phyloP scores from a whole-genome alignment of 1,140 invertebrate species.

The Amyelois transitella region DNA sequence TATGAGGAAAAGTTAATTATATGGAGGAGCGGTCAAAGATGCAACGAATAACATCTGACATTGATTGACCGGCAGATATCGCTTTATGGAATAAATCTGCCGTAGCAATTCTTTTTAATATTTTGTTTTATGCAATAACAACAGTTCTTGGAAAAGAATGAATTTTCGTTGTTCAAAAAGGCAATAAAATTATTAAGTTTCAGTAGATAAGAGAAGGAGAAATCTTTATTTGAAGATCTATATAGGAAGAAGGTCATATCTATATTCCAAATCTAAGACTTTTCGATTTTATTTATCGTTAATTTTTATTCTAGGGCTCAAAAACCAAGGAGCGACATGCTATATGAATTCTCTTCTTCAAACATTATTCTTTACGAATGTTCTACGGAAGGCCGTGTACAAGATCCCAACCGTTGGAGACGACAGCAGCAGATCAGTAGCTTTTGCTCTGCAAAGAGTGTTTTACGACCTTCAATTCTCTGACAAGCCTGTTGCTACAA shows the following conservation, averaged over 20 bases:
- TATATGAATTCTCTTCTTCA: slow-evolving; percentile 99
- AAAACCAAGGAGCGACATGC: slow-evolving; percentile 99
- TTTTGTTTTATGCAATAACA: not conserved
- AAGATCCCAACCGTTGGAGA: slow-evolving; percentile 99
- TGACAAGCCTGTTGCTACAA: slow-evolving; percentile 98
- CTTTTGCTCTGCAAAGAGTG: slow-evolving; percentile 96
- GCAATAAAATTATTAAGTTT: too few species aligned
- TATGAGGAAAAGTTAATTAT: not conserved
- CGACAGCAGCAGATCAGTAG: slow-evolving; percentile 88
- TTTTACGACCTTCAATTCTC: slow-evolving; percentile 99
- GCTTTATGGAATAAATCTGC: too few species aligned
- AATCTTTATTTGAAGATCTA: too few species aligned
- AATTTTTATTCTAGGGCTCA: slow-evolving; percentile 80
- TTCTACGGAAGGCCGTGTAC: slow-evolving; percentile 93
- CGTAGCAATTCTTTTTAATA: too few species aligned
- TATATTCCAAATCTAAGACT: too few species aligned
- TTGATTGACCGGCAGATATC: too few species aligned
- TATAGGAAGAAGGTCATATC: too few species aligned
- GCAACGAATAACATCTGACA: too few species aligned
- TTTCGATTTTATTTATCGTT: too few species aligned
- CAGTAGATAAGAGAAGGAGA: too few species aligned
- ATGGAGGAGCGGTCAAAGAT: not conserved
- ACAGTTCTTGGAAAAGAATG: too few species aligned
- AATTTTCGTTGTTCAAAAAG: too few species aligned
- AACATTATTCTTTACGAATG: slow-evolving; percentile 99